phyloP scores from a whole-genome alignment of 1,140 invertebrate genomes.

The Manduca sexta region DNA sequence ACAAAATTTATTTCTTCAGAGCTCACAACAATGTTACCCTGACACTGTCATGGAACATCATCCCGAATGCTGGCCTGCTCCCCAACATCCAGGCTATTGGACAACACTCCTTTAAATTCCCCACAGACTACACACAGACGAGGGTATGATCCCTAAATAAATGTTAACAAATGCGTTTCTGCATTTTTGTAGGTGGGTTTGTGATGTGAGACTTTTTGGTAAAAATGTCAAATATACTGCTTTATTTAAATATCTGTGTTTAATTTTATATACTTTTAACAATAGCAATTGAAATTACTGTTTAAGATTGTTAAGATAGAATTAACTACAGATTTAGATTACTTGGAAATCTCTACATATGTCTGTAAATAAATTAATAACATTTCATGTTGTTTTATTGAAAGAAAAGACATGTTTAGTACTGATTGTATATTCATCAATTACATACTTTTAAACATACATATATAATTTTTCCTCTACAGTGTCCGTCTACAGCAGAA shows the following conservation, averaged over 20 bases:
- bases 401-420: conserved; percentile 1
- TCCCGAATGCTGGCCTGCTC: conserved; percentile 97
- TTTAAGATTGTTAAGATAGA: neutral
- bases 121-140: conserved; percentile 87
- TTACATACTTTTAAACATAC: conserved; percentile 51
- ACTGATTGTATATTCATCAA: conserved; percentile 47
- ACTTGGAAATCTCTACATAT: no score
- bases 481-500: conserved; percentile 51
- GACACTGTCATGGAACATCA: conserved; percentile 97
- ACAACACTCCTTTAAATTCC: conserved; percentile 91
- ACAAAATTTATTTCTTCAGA: conserved; percentile 75
- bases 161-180: conserved; percentile 9
- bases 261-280: neutral
- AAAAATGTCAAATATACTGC: conserved; percentile 38
- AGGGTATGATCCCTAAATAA: conserved; percentile 76
- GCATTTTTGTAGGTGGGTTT: conserved; percentile 19
- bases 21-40: conserved; percentile 95
- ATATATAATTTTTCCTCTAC: conserved; percentile 45
- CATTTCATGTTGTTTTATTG: neutral
- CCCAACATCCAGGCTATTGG: conserved; percentile 89
- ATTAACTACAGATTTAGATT: neutral
- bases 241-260: conserved; percentile 26
- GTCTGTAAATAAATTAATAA: no score
- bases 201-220: neutral
- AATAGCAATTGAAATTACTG: neutral